phyloP scores from a whole-genome alignment of 2,113 vertebrate species.

The Holacanthus passer region DNA sequence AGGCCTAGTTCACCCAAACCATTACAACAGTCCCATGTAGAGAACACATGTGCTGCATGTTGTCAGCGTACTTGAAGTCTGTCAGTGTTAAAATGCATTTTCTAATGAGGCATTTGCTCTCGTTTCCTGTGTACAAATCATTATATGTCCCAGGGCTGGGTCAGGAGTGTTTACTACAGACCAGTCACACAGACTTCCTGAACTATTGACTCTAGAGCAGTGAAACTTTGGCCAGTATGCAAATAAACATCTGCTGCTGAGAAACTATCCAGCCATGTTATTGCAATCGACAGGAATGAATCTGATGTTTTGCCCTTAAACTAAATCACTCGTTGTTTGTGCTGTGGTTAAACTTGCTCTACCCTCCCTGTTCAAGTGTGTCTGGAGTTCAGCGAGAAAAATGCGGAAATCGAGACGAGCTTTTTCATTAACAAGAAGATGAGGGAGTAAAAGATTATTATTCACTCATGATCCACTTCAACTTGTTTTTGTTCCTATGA shows the following conservation, averaged over 20 bases:
- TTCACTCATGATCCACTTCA: too few relatives aligned
- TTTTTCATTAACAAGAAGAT: neutral
- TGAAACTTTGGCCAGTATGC: conserved; percentile 1
- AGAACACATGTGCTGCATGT: neutral
- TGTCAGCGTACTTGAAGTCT: neutral
- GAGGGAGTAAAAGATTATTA: accelerated
- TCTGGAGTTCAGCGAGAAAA: neutral
- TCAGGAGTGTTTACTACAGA: neutral
- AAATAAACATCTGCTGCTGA: conserved; percentile 35
- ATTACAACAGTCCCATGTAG: neutral
- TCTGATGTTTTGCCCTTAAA: too few relatives aligned
- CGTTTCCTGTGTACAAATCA: neutral
- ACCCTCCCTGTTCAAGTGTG: neutral
- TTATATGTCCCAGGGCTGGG: conserved; percentile 10
- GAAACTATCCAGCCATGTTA: neutral
- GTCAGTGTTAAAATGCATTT: too few relatives aligned
- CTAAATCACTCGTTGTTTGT: accelerated
- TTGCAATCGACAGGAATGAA: accelerated
- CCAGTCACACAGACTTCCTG: conserved; percentile 56
- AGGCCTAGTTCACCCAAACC: neutral
- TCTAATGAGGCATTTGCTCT: too few relatives aligned
- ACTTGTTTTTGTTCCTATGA: too few relatives aligned
- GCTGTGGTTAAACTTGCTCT: neutral
- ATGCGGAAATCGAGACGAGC: conserved; percentile 64
- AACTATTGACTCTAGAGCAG: neutral